Percentiles rank a stretch among this genome's conserved stretches.
phyloP scores from a whole-genome alignment of 2,797 vertebrate genomes.

The Myotis myotis region DNA sequence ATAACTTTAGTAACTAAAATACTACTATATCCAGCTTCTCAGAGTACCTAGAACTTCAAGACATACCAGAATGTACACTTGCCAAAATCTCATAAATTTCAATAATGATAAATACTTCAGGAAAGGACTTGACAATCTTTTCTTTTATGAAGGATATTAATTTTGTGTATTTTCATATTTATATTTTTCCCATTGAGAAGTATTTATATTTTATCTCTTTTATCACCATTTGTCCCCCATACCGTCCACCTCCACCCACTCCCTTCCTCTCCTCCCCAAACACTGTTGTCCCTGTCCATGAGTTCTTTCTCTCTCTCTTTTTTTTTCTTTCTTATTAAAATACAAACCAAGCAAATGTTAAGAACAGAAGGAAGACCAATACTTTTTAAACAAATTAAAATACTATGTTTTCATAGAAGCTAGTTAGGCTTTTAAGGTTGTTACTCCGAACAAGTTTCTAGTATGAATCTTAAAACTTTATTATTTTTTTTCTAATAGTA shows the following conservation, averaged over 20 bases:
- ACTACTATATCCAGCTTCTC: conserved; percentile 18
- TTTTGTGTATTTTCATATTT: background rate
- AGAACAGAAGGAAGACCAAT: background rate
- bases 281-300: background rate
- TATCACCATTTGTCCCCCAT: background rate
- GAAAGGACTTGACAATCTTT: conserved; percentile 16
- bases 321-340: background rate
- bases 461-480: conserved; percentile 8
- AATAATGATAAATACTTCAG: conserved; percentile 31
- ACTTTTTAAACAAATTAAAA: conserved; percentile 16
- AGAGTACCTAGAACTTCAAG: conserved; percentile 11
- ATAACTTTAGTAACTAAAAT: conserved; percentile 46
- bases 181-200: background rate
- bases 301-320: background rate
- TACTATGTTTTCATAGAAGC: background rate
- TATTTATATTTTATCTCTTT: background rate
- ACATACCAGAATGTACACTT: background rate
- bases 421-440: background rate
- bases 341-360: conserved; percentile 33
- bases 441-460: conserved; percentile 38
- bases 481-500: conserved; percentile 38
- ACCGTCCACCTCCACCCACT: background rate
- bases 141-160: conserved; percentile 15
- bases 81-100: conserved; percentile 22
- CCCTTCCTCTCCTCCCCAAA: background rate